Evolutionary conservation across 2,797 vertebrate genomes (phyloP), one percentile per base, ranked within the genome.

Genomic region (Sebastes jordani): DNA sequence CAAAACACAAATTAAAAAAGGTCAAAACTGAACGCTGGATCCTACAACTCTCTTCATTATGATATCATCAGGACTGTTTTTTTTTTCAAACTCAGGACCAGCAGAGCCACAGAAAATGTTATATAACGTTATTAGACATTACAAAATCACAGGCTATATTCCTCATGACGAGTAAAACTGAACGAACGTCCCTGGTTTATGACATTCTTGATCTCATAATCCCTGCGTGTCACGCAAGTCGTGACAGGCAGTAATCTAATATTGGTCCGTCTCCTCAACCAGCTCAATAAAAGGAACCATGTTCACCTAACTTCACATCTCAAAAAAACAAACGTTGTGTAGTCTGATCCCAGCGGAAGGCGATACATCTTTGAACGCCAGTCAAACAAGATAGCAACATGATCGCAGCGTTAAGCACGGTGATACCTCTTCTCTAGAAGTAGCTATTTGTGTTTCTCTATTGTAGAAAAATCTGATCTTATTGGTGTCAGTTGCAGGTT

Each of bases 181-280:
- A 34, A 29, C 22, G 27, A 13, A 56, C 22, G 27, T 38, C 22
- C n/a, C 18, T 5, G 52, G 23, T 63, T 78, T 73, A 62, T 74
- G 73, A 74, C 78, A 74, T 71, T 55, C 65, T 66, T 68, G 71
- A 68, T 62, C 56, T 18, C 23, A 27, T 52, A 69, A 60, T 14
- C 11, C 71, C 46, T 3, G n/a, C 4, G 22, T 4, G 7, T 56
- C 55, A 18, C 7, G 23, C 20, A n/a, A 22, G 22, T 49, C 54
- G 11, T n/a, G 59, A 42, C 42, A 71, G 27, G 30, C 64, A 7
- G 23, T 27, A 52, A 66, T 66, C 23, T 34, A 10, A 64, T 73
- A 74, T 71, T 27, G 27, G 25, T 54, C 49, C 3, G 27, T 54
- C 25, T 34, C 34, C 34, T 22, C 27, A 11, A 1, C n/a, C 42